Base-by-base conservation (phyloP, 1,140 invertebrate species). In the Calycopis cecrops region DNA sequence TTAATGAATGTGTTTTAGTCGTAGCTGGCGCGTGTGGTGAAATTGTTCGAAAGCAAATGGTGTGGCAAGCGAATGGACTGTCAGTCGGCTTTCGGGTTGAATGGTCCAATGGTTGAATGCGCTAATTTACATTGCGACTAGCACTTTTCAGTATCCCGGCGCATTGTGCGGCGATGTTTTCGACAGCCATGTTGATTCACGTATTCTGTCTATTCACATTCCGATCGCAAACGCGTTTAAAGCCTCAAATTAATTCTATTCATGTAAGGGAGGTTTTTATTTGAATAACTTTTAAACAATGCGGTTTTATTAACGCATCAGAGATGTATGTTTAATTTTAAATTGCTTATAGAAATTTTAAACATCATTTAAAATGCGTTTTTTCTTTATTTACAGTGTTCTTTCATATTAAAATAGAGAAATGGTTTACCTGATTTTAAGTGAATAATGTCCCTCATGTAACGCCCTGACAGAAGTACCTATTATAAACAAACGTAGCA, bases 71-170 rank as follows among this genome's bases (percentile, higher is more conserved):
- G 59, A 60, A 65, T 56, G 57, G 64, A 64, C 65, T 28, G 21
- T 28, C 21, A 60, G 59, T 59, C 61, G 53, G 62, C 55, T 66
- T 70, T 67, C 54, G 55, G 61, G 68, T 59, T 61, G 63, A 65
- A 60, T 66, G 70, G 69, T 16, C 40, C 12, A 16, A 44, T 9
- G 17, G 40, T 66, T 62, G 65, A 64, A 69, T 66, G 71, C 67
- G 60, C 66, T 76, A 71, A 76, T 70, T 71, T 68, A 63, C 67
- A 65, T 65, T 73, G 69, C 65, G 60, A 68, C 60, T 70, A 65
- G 58, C 67, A 68, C 64, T 72, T 70, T 71, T 75, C 62, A 63
- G 37, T 52, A 55, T 59, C 52, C 56, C 56, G 50, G 61, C 44
- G 56, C 57, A 59, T 56, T 65, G 62, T 65, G 33, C 52, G 44